Evolutionary conservation across 2,888 invertebrate genomes (phyloP).

Genomic region (Ormyrus rosae): DNA sequence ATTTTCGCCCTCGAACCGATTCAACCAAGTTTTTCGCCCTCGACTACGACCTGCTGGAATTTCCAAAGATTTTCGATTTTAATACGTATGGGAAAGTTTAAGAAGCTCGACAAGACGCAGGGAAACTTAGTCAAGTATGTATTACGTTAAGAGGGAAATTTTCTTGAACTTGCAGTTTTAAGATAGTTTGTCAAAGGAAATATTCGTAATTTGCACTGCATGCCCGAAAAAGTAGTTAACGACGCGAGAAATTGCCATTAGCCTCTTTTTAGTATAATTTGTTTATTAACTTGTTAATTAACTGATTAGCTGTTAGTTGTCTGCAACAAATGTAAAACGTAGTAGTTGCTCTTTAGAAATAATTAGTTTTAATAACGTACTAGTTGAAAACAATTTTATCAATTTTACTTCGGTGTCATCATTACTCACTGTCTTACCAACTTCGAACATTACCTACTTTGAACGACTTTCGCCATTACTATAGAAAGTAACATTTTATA

Average conservation of each 20-base stretch:
- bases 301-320: no score
- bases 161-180: constrained; percentile 23
- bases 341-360: no score
- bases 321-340: no score
- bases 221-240: background rate
- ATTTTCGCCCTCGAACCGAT: constrained; percentile 24
- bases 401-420: background rate
- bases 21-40: constrained; percentile 21
- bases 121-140: constrained; percentile 5
- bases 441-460: no score
- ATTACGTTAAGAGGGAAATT: constrained; percentile 28
- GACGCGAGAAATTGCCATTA: background rate
- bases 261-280: no score
- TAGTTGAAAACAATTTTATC: background rate
- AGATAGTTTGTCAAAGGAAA: constrained; percentile 17
- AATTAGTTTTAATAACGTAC: no score
- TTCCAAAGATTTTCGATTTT: constrained; percentile 40
- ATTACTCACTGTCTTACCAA: no score
- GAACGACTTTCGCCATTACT: no score
- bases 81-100: constrained; percentile 28
- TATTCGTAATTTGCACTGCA: constrained; percentile 11
- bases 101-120: background rate
- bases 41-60: constrained; percentile 20
- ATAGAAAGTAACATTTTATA: no score
- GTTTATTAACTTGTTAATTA: no score